These are phyloP conservation scores for Epinephelus fuscoguttatus DNA, from an alignment of 2,113 vertebrate species.

Conservation along the genomic window DNA sequence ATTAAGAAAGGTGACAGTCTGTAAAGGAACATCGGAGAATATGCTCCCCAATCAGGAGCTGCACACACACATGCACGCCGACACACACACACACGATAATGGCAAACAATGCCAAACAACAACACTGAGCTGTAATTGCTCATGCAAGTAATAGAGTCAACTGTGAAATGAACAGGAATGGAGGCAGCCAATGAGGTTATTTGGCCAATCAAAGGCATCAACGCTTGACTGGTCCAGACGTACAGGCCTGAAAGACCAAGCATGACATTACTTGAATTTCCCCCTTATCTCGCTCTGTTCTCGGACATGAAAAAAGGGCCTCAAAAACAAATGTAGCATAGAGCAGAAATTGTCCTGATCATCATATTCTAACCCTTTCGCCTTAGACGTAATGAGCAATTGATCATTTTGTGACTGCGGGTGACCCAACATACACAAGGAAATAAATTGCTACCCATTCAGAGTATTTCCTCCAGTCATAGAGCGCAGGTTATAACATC, in stretches of 20 bases:
- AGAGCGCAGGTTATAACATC: slow-evolving; percentile 68
- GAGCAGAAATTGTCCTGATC: slow-evolving; percentile 58
- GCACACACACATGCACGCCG: background rate
- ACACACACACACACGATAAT: slow-evolving; percentile 11
- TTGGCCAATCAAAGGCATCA: slow-evolving; percentile 68
- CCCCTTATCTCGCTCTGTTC: slow-evolving; percentile 36
- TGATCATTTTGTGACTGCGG: slow-evolving; percentile 70
- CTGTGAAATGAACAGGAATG: slow-evolving; percentile 69
- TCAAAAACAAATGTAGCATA: slow-evolving; percentile 48
- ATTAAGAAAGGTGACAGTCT: slow-evolving; percentile 63
- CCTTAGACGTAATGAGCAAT: slow-evolving; percentile 74
- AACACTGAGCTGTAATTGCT: slow-evolving; percentile 61
- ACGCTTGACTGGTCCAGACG: slow-evolving; percentile 67
- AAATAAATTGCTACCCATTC: slow-evolving; percentile 68
- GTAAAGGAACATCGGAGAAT: slow-evolving; percentile 30
- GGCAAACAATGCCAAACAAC: slow-evolving; percentile 50
- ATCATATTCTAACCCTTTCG: slow-evolving; percentile 65
- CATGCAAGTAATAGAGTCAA: slow-evolving; percentile 71
- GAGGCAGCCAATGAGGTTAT: slow-evolving; percentile 71
- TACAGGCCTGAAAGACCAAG: slow-evolving; percentile 60
- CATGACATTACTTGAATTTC: slow-evolving; percentile 59
- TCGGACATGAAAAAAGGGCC: slow-evolving; percentile 19
- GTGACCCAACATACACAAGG: slow-evolving; percentile 44
- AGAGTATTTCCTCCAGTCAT: slow-evolving; percentile 67
- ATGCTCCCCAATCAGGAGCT: slow-evolving; percentile 21